Evolutionary conservation across 2,888 invertebrate genomes (phyloP), one percentile per base, ranked within the genome.

Genomic region (Epirrhoe alternata): DNA sequence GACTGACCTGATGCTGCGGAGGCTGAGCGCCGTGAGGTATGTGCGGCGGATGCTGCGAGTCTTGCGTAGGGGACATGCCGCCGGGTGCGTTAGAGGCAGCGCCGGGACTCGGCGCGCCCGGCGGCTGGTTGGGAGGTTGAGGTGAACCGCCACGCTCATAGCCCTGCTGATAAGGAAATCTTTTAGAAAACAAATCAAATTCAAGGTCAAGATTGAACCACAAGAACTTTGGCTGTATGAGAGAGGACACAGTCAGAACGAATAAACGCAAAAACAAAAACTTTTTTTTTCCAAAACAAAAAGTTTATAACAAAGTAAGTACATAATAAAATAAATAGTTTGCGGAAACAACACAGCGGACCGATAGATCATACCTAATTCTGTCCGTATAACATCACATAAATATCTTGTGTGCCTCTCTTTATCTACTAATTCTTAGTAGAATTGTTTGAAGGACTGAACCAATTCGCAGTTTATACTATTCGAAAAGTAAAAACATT

Each of bases 91-190:
- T 87, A 69, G 85, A 88, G 45, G 82, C 86, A 51, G 91, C 84
- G 51, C 94, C 93, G 17, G 93, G 93, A 68, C 94, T 93, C 10
- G 91, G 91, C 68, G 93, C 93, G 64, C 93, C 92, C 73, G 88
- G 82, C 33, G 91, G 90, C 75, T 90, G 91, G 70, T 83, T 79
- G 38, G 88, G 87, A 55, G 92, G 92, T 78, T 92, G 92, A 30
- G 92, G 92, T 10, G 92, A 92, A 49, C 92, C 90, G 69, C 90
- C 92, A 63, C 92, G 86, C 79, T 93, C 92, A 77, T 92, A 93
- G 50, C 91, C 92, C 92, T 92, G 81, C 16, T 16, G 51, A 17
- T 24, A 51, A 42, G 30, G 14, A 51, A 35, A 10, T 24, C 38
- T 24, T 14, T 47, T 33, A 7, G 42, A 1, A 14, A 35, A 8